Evolutionary conservation across 2,797 vertebrate species (phyloP).

Genomic region (Odontamblyopus lacepedii): DNA sequence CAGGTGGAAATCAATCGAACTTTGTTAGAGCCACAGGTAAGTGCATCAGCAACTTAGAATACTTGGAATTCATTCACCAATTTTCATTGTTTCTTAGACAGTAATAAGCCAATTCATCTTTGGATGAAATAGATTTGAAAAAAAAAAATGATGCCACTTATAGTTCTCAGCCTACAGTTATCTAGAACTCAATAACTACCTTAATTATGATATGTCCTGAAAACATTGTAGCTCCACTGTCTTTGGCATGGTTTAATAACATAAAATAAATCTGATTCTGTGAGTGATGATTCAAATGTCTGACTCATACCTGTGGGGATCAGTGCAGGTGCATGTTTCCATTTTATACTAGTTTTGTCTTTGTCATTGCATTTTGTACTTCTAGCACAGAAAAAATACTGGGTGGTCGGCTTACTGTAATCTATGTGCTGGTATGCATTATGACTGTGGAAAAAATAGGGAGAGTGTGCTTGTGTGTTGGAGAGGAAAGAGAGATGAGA

Average conservation of each 20-base stretch:
- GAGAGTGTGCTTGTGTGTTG: constrained; percentile 16
- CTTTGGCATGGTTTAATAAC: neutral
- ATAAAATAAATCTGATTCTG: neutral
- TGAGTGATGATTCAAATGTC: constrained; percentile 20
- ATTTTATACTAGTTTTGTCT: constrained; percentile 8
- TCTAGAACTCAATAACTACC: neutral
- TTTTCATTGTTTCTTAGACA: too few relatives aligned
- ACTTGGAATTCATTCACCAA: neutral
- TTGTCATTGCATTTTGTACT: constrained; percentile 5
- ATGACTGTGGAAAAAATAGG: constrained; percentile 32
- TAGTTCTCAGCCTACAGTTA: too few relatives aligned
- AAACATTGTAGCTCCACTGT: neutral
- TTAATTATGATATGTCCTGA: neutral
- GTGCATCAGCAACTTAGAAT: neutral
- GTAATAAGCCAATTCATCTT: too few relatives aligned
- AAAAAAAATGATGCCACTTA: too few relatives aligned
- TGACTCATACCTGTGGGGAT: constrained; percentile 54
- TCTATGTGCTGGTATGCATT: constrained; percentile 57
- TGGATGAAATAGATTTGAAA: too few relatives aligned
- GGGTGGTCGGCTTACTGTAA: constrained; percentile 31
- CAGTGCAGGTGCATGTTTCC: constrained; percentile 15
- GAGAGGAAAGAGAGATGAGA: constrained; percentile 7
- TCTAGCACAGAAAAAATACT: constrained; percentile 21
- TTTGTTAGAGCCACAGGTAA: neutral
- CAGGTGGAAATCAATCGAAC: too few relatives aligned